Evolutionary conservation across 2,797 vertebrate species (phyloP).

Genomic region (Mormyrus proboscirostris): DNA sequence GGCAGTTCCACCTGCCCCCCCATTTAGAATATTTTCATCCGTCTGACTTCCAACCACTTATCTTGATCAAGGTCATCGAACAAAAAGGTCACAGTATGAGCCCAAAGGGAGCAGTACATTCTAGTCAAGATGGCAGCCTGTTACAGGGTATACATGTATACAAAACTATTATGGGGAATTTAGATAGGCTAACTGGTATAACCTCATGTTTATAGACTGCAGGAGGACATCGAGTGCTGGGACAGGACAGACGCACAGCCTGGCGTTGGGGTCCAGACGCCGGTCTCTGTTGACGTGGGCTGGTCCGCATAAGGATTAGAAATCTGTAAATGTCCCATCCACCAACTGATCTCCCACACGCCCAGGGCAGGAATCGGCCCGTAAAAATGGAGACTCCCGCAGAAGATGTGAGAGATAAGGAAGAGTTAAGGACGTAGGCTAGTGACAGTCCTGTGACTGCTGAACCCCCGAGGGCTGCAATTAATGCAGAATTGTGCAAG

Average conservation of each 20-base stretch:
- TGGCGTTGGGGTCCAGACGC: not conserved
- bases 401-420: not conserved
- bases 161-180: not conserved
- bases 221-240: not conserved
- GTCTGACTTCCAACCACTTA: not conserved
- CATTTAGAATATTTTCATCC: not conserved
- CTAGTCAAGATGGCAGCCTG: not conserved
- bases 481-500: not conserved
- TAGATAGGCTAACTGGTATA: not conserved
- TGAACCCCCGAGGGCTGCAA: not conserved
- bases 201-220: not conserved
- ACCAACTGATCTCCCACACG: not conserved
- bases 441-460: not conserved
- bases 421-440: not conserved
- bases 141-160: not conserved
- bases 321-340: not conserved
- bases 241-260: not conserved
- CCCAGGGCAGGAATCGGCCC: not conserved
- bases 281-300: not conserved
- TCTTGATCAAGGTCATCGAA: not conserved
- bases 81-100: not conserved
- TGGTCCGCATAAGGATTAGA: not conserved
- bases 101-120: not conserved
- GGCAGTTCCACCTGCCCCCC: not conserved
- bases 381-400: not conserved